Conservation (phyloP, 2,888 invertebrate genomes). For the Euplagia quadripunctaria region DNA sequence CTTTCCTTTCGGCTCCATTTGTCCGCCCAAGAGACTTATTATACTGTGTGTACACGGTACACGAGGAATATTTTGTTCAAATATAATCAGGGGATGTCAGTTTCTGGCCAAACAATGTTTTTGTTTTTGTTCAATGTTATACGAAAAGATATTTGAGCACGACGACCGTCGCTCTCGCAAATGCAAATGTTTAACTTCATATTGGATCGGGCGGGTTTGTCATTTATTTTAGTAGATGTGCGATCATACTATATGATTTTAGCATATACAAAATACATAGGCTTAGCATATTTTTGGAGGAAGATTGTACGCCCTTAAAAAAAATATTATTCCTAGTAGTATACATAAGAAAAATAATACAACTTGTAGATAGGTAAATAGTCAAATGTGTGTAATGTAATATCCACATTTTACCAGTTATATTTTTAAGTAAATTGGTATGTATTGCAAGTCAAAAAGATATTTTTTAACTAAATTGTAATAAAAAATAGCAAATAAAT, state of each 20-base stretch:
- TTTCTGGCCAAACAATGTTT: slow-evolving; percentile 77
- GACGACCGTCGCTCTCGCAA: slow-evolving; percentile 61
- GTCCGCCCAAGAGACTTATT: slow-evolving; percentile 84
- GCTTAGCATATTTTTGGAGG: slow-evolving; percentile 23
- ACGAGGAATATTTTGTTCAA: slow-evolving; percentile 83
- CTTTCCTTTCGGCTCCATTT: slow-evolving; percentile 83
- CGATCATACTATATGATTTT: slow-evolving; percentile 53
- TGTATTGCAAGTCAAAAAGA: too few species aligned
- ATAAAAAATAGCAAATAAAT: slow-evolving; percentile 10
- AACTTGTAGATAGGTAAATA: neutral
- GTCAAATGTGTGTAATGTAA: too few species aligned
- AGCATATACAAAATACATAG: slow-evolving; percentile 31
- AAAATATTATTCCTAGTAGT: neutral
- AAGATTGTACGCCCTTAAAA: slow-evolving; percentile 8
- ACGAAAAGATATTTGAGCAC: slow-evolving; percentile 66
- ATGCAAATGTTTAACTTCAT: slow-evolving; percentile 82
- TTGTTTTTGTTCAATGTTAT: slow-evolving; percentile 80
- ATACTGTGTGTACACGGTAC: slow-evolving; percentile 83
- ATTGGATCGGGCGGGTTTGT: slow-evolving; percentile 71
- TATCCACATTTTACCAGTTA: too few species aligned
- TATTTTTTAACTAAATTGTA: neutral
- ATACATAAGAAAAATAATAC: neutral
- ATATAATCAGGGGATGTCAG: slow-evolving; percentile 84
- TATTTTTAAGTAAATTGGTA: too few species aligned
- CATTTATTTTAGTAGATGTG: slow-evolving; percentile 59